Percentiles rank a stretch among this genome's conserved stretches.
phyloP scores from a whole-genome alignment of 2,113 vertebrate genomes.

The Myotis brandtii region DNA sequence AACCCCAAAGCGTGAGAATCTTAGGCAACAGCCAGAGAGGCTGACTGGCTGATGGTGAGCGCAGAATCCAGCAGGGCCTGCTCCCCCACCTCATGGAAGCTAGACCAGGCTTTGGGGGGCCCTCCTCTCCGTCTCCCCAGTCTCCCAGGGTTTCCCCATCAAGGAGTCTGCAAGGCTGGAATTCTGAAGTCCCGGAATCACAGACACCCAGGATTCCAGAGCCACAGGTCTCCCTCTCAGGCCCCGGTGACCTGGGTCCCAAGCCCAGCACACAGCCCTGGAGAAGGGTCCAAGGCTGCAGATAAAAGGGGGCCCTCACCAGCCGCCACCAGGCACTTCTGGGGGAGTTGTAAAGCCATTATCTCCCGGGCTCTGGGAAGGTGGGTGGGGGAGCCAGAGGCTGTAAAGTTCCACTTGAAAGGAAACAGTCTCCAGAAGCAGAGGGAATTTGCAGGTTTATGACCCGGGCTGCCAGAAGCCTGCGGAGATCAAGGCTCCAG shows the following conservation, averaged over 20 bases:
- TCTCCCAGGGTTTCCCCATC: background rate
- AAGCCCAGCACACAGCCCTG: background rate
- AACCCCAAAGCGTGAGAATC: background rate
- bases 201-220: background rate
- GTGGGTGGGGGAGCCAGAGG: background rate
- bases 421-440: slow-evolving; percentile 44
- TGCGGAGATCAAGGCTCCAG: slow-evolving; percentile 40
- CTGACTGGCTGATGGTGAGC: background rate
- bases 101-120: background rate
- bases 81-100: background rate
- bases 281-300: background rate
- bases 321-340: background rate
- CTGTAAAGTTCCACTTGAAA: slow-evolving; percentile 72
- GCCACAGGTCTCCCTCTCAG: background rate
- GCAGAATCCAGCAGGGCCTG: background rate
- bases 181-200: background rate
- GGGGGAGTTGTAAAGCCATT: slow-evolving; percentile 20
- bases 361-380: background rate
- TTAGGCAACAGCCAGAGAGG: background rate
- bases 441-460: slow-evolving; percentile 22
- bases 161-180: background rate
- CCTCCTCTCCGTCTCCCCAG: background rate
- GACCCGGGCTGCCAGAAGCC: background rate
- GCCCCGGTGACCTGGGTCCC: background rate
- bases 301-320: background rate